phyloP scores from a whole-genome alignment of 1,140 invertebrate genomes.

The Drosophila melanica region DNA sequence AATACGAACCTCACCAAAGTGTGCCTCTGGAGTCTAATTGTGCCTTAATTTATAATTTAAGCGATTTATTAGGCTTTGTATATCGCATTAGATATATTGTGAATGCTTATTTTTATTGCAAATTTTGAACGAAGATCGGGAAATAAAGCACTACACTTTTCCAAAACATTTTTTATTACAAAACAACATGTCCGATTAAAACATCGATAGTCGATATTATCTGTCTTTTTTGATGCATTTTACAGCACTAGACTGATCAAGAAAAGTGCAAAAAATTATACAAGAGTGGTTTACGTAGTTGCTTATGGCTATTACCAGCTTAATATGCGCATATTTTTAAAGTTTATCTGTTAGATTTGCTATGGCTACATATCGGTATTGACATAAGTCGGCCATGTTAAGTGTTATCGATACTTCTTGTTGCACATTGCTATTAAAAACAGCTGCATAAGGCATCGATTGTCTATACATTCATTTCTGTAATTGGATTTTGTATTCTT shows the following conservation, averaged over 20 bases:
- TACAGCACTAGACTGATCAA: background rate
- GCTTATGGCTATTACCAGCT: no score
- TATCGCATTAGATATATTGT: background rate
- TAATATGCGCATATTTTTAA: no score
- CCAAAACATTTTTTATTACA: constrained; percentile 39
- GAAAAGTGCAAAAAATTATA: background rate
- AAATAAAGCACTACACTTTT: constrained; percentile 21
- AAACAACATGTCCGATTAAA: constrained; percentile 5
- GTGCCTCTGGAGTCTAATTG: background rate
- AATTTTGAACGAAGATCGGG: constrained; percentile 29
- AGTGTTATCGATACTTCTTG: constrained; percentile 15
- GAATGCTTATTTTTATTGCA: constrained; percentile 9
- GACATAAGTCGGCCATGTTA: background rate
- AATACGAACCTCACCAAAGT: constrained; percentile 10
- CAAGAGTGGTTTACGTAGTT: no score
- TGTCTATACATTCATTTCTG: constrained; percentile 23
- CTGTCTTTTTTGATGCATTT: background rate
- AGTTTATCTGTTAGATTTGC: background rate
- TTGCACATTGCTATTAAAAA: constrained; percentile 3
- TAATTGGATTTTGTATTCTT: constrained; percentile 5
- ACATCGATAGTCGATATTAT: constrained; percentile 8
- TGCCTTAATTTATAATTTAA: constrained; percentile 4
- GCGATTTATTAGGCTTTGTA: background rate
- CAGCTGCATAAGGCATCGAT: constrained; percentile 31
- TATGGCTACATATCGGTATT: background rate